Evolutionary conservation across 2,797 vertebrate genomes (phyloP).

Genomic region (Sebastolobus altivelis): DNA sequence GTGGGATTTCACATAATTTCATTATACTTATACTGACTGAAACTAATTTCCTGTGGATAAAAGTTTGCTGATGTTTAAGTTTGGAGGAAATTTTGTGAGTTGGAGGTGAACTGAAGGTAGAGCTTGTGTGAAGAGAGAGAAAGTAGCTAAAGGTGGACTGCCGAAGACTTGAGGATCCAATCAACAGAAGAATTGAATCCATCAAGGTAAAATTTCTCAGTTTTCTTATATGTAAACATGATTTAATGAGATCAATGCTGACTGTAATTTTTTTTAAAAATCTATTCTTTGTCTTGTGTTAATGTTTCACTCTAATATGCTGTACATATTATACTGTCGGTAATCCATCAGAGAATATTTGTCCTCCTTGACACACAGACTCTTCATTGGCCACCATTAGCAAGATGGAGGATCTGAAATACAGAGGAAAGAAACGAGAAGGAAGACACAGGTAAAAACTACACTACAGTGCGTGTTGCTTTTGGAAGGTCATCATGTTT

Average conservation of each 20-base stretch:
- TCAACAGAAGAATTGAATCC: constrained; percentile 5
- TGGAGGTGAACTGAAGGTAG: constrained; percentile 2
- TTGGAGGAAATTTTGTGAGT: constrained; percentile 5
- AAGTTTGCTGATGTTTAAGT: background rate
- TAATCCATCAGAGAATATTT: background rate
- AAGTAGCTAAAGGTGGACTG: background rate
- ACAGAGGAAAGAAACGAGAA: constrained; percentile 76
- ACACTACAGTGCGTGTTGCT: background rate
- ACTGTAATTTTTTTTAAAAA: background rate
- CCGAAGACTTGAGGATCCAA: constrained; percentile 9
- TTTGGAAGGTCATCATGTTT: constrained; percentile 8
- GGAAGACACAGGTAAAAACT: constrained; percentile 77
- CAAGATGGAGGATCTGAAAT: constrained; percentile 80
- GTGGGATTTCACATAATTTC: constrained; percentile 9
- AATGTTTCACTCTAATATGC: background rate
- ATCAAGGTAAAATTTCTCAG: constrained; percentile 30
- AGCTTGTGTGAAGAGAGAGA: background rate
- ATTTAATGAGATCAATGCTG: background rate
- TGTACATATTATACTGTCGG: background rate
- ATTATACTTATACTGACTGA: background rate
- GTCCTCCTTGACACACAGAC: background rate
- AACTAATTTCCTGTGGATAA: background rate
- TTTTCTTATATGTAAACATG: constrained; percentile 20
- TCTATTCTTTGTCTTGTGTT: background rate
- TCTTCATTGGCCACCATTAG: background rate